phyloP scores from a whole-genome alignment of 2,797 vertebrate species.

The Sebastes oblongus region DNA sequence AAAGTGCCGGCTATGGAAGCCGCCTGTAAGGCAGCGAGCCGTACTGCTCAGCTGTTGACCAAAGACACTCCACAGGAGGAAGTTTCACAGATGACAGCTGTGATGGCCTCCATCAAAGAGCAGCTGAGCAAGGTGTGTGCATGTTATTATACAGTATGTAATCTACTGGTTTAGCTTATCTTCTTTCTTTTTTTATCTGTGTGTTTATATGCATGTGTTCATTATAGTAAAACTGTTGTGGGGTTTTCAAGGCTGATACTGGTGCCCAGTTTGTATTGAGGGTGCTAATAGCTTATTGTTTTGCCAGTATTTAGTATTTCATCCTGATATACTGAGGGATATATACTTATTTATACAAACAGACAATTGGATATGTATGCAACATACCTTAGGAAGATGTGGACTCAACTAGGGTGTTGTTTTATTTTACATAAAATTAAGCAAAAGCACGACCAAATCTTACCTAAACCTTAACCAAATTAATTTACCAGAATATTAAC shows the following conservation, averaged over 20 bases:
- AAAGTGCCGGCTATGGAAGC: slow-evolving; percentile 92
- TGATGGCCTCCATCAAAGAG: slow-evolving; percentile 89
- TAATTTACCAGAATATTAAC: background rate
- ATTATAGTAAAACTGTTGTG: background rate
- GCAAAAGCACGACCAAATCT: too few relatives aligned
- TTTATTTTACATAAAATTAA: too few relatives aligned
- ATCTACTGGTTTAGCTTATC: background rate
- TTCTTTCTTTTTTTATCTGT: too few relatives aligned
- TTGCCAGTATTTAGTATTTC: background rate
- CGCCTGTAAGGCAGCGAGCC: slow-evolving; percentile 89
- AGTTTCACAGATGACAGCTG: slow-evolving; percentile 86
- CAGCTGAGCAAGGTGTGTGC: slow-evolving; percentile 89
- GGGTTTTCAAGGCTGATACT: background rate
- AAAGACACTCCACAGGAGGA: slow-evolving; percentile 93
- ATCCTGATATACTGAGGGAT: background rate
- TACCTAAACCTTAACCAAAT: background rate
- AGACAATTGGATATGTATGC: background rate
- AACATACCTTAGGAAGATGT: background rate
- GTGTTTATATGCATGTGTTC: too few relatives aligned
- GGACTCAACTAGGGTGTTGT: background rate
- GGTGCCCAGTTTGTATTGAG: background rate
- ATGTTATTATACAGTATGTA: too few relatives aligned
- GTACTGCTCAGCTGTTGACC: slow-evolving; percentile 89
- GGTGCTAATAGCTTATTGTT: background rate
- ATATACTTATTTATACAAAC: background rate